Evolutionary conservation across 2,888 invertebrate genomes (phyloP).

Genomic region (Microctonus brassicae): DNA sequence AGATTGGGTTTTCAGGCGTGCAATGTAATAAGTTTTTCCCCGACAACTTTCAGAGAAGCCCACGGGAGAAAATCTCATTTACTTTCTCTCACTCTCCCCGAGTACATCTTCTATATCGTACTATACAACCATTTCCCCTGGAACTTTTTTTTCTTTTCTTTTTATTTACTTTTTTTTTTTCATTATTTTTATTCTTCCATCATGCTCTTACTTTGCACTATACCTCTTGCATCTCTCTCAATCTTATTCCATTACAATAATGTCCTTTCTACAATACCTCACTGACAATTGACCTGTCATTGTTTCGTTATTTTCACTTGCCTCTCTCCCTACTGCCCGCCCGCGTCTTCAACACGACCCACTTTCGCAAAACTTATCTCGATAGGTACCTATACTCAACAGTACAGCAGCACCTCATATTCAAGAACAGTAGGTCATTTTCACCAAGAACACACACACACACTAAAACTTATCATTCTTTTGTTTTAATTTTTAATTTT

Average conservation of each 20-base stretch:
- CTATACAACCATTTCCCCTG: background rate
- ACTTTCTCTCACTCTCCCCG: background rate
- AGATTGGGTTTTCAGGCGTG: background rate
- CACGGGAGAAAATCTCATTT: background rate
- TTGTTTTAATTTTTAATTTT: conserved; percentile 11
- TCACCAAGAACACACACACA: conserved; percentile 17
- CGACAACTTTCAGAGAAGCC: background rate
- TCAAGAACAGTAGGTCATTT: conserved; percentile 40
- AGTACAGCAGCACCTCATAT: conserved; percentile 6
- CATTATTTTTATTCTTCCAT: background rate
- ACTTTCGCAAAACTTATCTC: conserved; percentile 37
- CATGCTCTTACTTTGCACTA: background rate
- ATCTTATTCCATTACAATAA: background rate
- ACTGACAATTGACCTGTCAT: conserved; percentile 33
- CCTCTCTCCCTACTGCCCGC: conserved; percentile 6
- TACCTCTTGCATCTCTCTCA: background rate
- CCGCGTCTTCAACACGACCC: conserved; percentile 23
- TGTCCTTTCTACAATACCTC: background rate
- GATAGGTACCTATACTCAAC: conserved; percentile 23
- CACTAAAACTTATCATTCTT: conserved; percentile 25
- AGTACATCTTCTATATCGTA: background rate
- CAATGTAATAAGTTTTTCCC: background rate
- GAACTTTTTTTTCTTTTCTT: background rate
- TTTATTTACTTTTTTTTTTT: background rate
- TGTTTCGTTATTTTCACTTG: conserved; percentile 35